Percentiles rank a stretch among this genome's conserved stretches.
Conservation (phyloP, 2,113 vertebrate genomes). For the Motacilla tschutschensis region DNA sequence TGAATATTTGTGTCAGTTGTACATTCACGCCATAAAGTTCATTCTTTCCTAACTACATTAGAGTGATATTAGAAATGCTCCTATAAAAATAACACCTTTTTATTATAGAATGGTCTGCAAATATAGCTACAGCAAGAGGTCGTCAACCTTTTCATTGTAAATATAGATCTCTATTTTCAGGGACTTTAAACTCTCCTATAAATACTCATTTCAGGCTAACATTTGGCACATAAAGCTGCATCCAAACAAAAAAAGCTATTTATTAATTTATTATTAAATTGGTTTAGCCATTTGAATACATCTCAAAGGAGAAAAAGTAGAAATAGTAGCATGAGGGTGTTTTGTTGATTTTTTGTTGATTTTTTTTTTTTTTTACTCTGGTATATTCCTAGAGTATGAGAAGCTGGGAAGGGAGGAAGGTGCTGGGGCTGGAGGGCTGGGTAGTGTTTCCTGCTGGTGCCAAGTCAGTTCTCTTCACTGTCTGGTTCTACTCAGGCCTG, state of each 20-base stretch:
- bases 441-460: background rate
- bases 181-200: background rate
- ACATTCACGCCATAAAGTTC: conserved; percentile 19
- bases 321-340: background rate
- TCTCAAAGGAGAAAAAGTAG: background rate
- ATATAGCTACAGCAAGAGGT: background rate
- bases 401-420: background rate
- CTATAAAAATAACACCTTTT: conserved; percentile 43
- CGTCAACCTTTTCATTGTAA: background rate
- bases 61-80: background rate
- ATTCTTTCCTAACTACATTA: conserved; percentile 42
- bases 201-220: background rate
- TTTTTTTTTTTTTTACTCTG: background rate
- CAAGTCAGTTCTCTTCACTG: accelerated
- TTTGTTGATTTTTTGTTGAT: no score
- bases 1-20: conserved; percentile 1
- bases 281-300: background rate
- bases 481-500: background rate
- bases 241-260: background rate
- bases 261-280: background rate
- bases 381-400: background rate
- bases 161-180: conserved; percentile 9
- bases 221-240: background rate
- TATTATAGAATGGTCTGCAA: background rate
- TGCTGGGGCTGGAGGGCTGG: accelerated